These are phyloP conservation scores for Notarius quadriscutis DNA, from an alignment of 2,113 vertebrate species.

Conservation along the genomic window DNA sequence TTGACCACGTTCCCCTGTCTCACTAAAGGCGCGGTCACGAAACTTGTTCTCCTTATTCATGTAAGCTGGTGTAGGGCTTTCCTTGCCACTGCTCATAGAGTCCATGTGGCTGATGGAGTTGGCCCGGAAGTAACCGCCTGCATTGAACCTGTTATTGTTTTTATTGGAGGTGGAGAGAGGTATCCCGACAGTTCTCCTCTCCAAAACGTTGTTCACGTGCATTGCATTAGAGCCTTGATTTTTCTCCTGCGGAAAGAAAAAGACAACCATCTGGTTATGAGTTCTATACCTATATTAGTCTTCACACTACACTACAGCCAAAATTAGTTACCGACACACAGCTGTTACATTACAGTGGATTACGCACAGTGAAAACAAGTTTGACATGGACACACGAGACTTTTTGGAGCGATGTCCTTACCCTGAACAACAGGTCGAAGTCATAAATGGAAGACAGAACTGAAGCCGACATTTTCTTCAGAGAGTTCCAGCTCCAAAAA, in stretches of 20 bases:
- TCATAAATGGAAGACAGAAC: constrained; percentile 94
- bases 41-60: constrained; percentile 96
- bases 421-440: constrained; percentile 95
- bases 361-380: not conserved
- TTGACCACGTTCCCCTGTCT: constrained; percentile 83
- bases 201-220: constrained; percentile 89
- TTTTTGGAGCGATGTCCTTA: constrained; percentile 60
- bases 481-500: constrained; percentile 61
- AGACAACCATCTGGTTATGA: not conserved
- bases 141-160: constrained; percentile 72
- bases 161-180: constrained; percentile 79
- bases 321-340: not conserved
- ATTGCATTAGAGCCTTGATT: constrained; percentile 83
- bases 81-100: constrained; percentile 81
- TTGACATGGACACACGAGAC: not conserved
- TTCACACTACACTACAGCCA: not conserved
- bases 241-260: constrained; percentile 79
- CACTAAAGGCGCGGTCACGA: constrained; percentile 91
- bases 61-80: constrained; percentile 75
- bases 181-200: constrained; percentile 92
- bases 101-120: constrained; percentile 82
- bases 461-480: constrained; percentile 84
- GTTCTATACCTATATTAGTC: not conserved
- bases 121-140: constrained; percentile 86
- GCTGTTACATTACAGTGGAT: not conserved